Percentiles rank a stretch among this genome's conserved stretches.
Evolutionary conservation across 2,113 vertebrate species (phyloP).

Genomic region (human): DNA sequence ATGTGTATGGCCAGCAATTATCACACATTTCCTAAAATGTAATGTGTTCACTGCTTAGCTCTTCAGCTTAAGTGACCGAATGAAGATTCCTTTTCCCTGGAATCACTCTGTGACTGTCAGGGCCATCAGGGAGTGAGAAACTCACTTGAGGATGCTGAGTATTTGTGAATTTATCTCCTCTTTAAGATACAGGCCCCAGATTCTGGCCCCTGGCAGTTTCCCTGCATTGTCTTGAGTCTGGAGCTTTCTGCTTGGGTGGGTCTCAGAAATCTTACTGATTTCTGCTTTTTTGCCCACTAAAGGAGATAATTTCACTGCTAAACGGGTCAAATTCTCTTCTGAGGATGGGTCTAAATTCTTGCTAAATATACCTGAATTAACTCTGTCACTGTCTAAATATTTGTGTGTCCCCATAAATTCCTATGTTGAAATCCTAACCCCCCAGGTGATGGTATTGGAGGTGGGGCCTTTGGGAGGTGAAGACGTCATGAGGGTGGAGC

Average conservation of each 20-base stretch:
- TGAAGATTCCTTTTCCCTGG: not conserved
- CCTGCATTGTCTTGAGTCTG: not conserved
- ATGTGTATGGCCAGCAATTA: not conserved
- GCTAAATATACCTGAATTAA: not conserved
- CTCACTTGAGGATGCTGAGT: fast-evolving
- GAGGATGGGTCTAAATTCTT: not conserved
- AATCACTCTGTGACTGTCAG: not conserved
- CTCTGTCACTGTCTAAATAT: not conserved
- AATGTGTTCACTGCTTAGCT: not conserved
- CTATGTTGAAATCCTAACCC: not conserved
- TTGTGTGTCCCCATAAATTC: not conserved
- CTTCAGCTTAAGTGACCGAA: not conserved
- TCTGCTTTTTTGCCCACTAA: not conserved
- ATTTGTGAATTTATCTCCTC: not conserved
- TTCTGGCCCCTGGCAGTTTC: not conserved
- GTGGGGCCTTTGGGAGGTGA: not conserved
- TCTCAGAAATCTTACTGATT: not conserved
- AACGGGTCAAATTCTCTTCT: fast-evolving
- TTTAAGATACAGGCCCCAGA: not conserved
- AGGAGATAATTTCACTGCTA: not conserved
- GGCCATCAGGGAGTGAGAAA: fast-evolving
- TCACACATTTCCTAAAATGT: not conserved
- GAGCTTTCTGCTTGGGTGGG: not conserved
- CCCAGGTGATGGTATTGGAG: not conserved
- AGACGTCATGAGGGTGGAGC: not conserved